Percentiles rank a stretch among this genome's conserved stretches.
These are phyloP conservation scores for Rhombomys opimus DNA, from an alignment of 2,113 vertebrate genomes.

Conservation along the genomic window DNA sequence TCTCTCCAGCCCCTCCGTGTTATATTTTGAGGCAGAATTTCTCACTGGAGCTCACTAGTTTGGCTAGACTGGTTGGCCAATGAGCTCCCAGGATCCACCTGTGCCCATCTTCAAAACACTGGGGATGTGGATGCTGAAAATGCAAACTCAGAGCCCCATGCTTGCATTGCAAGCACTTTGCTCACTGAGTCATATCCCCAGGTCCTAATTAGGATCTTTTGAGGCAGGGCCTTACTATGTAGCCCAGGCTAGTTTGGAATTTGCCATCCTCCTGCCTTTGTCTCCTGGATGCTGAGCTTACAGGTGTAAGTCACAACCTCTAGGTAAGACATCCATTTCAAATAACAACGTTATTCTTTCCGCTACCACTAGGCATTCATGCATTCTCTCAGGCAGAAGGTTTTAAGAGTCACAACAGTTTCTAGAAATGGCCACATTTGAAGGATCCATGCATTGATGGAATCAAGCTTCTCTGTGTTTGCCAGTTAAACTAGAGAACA, in stretches of 20 bases:
- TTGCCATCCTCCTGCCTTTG: background rate
- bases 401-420: background rate
- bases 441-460: background rate
- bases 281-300: background rate
- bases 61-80: background rate
- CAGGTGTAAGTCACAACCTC: background rate
- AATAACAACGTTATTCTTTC: background rate
- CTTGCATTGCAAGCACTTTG: background rate
- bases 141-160: background rate
- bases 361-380: background rate
- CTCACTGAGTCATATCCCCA: background rate
- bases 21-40: background rate
- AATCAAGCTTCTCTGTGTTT: constrained; percentile 47
- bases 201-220: background rate
- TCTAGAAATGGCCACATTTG: constrained; percentile 11
- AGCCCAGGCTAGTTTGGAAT: background rate
- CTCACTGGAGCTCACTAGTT: background rate
- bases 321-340: background rate
- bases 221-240: background rate
- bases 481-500: constrained; percentile 38
- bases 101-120: too few relatives aligned
- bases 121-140: too few relatives aligned
- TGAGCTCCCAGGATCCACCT: background rate
- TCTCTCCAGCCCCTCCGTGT: background rate
- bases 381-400: background rate